These are phyloP conservation scores for Hypotaenidia philippensis DNA, from an alignment of 2,797 vertebrate genomes.

Conservation along the genomic window DNA sequence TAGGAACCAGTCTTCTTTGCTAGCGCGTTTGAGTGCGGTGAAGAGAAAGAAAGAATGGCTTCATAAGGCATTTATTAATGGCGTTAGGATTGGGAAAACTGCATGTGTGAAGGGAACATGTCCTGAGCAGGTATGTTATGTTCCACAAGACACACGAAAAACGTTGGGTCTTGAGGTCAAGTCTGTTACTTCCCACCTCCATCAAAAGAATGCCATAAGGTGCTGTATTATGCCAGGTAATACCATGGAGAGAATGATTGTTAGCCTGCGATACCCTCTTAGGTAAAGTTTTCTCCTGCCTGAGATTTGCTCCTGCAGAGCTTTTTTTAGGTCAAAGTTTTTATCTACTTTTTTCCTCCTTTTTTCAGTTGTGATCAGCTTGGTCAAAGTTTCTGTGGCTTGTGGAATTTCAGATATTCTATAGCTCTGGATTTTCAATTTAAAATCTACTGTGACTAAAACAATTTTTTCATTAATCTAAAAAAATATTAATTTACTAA, in stretches of 20 bases:
- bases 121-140: accelerated
- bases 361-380: neutral
- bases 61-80: neutral
- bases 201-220: neutral
- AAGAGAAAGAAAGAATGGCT: neutral
- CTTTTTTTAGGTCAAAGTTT: neutral
- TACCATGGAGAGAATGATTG: neutral
- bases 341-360: neutral
- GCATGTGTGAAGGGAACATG: neutral
- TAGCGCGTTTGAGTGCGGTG: neutral
- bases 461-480: neutral
- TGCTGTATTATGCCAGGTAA: accelerated
- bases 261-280: neutral
- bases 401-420: neutral
- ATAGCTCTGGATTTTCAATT: neutral
- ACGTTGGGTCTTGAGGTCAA: neutral
- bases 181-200: neutral
- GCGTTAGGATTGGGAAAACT: neutral
- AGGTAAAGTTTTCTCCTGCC: neutral
- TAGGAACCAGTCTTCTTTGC: neutral
- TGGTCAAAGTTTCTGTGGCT: neutral
- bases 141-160: neutral
- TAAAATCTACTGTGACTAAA: neutral
- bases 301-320: neutral
- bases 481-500: neutral